Evolutionary conservation across 1,140 invertebrate genomes (phyloP), one percentile per base, ranked within the genome.

Genomic region (Aphaenogaster floridana): DNA sequence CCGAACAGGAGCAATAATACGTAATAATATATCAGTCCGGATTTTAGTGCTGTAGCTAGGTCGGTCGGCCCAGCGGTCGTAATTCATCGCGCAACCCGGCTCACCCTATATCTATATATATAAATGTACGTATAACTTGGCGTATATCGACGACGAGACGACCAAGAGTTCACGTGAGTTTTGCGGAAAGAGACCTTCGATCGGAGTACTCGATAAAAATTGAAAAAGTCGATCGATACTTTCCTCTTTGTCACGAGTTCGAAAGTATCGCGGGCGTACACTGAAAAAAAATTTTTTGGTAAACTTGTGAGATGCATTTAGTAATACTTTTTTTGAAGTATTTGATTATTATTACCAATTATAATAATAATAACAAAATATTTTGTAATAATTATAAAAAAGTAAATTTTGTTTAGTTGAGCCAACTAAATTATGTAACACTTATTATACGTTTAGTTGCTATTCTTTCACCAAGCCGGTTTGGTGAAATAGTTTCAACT

Each of bases 11-110:
- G 95, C 94, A 95, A 95, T 95, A 95, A 95, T 95, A 95, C 95
- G 94, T 95, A 95, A 95, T 95, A 95, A 95, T 95, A 95, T 95
- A 95, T 95, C 95, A 95, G 95, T 93, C 94, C 94, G 95, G 95
- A 95, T 95, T 95, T 95, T 95, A 95, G 95, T 95, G 93, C 93
- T 93, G 94, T 90, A 94, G 94, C 93, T 90, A 93, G 93, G 92
- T 93, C 92, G 93, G 86, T 89, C 87, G 94, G 93, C 95, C 95
- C 95, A 95, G 61, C 52, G 95, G 94, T 95, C 95, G 95, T 95
- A 95, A 95, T 92, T 95, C 95, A 95, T 95, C 93, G 94, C 93
- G 91, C 92, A 87, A 87, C 92, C 88, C 88, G 81, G 76, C 90
- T 93, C 91, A 91, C 93, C 89, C 93, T 91, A 88, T 92, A 74